phyloP scores from a whole-genome alignment of 2,888 invertebrate species.

The Epirrita christyi region DNA sequence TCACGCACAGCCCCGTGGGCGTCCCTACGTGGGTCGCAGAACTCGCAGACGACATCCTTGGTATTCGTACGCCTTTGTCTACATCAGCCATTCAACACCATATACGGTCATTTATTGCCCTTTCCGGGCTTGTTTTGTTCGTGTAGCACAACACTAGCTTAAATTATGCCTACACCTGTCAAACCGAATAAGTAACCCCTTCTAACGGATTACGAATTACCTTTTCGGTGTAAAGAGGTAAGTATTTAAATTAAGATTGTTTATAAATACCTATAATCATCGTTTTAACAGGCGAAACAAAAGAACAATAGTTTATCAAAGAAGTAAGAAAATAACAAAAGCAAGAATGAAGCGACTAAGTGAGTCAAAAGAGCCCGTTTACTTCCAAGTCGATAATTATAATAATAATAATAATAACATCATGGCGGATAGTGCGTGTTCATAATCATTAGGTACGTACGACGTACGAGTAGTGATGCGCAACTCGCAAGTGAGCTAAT shows the following conservation, averaged over 20 bases:
- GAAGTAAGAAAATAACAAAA: constrained; percentile 77
- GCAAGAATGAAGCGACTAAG: constrained; percentile 59
- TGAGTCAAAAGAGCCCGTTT: constrained; percentile 66
- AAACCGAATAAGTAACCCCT: constrained; percentile 40
- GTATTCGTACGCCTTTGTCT: constrained; percentile 59
- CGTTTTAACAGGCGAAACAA: constrained; percentile 67
- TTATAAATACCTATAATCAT: constrained; percentile 67
- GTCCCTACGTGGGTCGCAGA: constrained; percentile 69
- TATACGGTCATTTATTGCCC: constrained; percentile 59
- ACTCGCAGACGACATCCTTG: constrained; percentile 48
- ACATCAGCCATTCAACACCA: constrained; percentile 55
- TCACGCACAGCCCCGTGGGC: constrained; percentile 59
- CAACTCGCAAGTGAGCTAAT: constrained; percentile 55
- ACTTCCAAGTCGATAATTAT: constrained; percentile 66
- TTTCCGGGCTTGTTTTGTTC: constrained; percentile 55
- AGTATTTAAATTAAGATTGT: constrained; percentile 59
- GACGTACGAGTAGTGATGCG: constrained; percentile 56
- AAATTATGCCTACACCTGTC: constrained; percentile 49
- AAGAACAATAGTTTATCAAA: constrained; percentile 75
- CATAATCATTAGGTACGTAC: constrained; percentile 18
- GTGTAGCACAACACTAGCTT: constrained; percentile 47
- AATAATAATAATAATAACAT: constrained; percentile 72
- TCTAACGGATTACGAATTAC: constrained; percentile 26
- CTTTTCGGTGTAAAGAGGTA: constrained; percentile 46
- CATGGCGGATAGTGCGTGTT: constrained; percentile 63